A percentile compares a stretch with the other conserved stretches of the same genome.
Evolutionary conservation across 2,888 invertebrate genomes (phyloP).

Genomic region (Rhamnusium bicolor): DNA sequence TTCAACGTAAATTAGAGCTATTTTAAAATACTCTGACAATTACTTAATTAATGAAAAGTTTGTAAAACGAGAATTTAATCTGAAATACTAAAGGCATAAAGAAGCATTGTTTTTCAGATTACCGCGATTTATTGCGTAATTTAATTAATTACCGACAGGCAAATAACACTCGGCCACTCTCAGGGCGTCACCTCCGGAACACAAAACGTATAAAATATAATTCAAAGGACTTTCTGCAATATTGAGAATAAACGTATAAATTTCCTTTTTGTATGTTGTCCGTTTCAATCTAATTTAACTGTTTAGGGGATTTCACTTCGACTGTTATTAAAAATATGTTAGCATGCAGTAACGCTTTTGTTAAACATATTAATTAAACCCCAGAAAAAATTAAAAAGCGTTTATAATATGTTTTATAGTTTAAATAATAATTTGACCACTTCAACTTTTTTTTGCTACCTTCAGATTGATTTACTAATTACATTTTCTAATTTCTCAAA

Average conservation of each 20-base stretch:
- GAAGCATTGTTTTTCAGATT: background rate
- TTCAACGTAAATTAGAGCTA: too few relatives aligned
- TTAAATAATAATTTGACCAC: too few relatives aligned
- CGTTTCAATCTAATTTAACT: background rate
- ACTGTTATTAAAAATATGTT: background rate
- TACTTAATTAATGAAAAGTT: background rate
- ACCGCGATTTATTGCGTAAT: background rate
- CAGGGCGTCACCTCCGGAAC: background rate
- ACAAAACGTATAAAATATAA: background rate
- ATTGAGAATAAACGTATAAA: background rate
- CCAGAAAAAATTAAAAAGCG: too few relatives aligned
- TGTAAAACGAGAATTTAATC: background rate
- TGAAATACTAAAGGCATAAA: background rate
- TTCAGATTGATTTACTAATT: too few relatives aligned
- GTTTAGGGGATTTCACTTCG: background rate
- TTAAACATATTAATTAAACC: background rate
- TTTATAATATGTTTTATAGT: too few relatives aligned
- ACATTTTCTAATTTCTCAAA: too few relatives aligned
- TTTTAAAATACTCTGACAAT: background rate
- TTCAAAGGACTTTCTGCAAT: background rate
- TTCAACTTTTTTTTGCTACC: too few relatives aligned
- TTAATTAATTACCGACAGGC: constrained; percentile 16
- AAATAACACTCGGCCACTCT: background rate
- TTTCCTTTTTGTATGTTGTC: background rate
- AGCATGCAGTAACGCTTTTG: background rate